A percentile compares a stretch with the other conserved stretches of the same genome.
These are phyloP conservation scores for Melipona quadrifasciata DNA, from an alignment of 1,140 invertebrate genomes.

Conservation along the genomic window DNA sequence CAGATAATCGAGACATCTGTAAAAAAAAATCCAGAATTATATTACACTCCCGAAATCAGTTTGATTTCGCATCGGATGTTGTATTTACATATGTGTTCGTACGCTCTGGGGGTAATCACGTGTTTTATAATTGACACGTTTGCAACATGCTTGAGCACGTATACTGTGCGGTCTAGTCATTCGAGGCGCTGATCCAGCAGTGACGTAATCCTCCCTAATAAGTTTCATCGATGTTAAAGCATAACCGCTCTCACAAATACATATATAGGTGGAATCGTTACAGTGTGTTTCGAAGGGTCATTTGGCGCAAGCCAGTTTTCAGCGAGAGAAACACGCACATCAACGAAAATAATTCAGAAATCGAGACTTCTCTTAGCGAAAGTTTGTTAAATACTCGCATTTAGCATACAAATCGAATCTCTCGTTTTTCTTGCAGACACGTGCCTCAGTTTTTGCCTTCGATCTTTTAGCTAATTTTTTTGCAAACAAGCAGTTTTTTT, in stretches of 20 bases:
- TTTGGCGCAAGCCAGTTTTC: conserved; percentile 53
- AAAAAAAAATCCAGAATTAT: not conserved
- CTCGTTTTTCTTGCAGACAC: not conserved
- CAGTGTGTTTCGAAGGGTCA: conserved; percentile 22
- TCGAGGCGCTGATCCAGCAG: conserved; percentile 51
- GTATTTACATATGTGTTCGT: not conserved
- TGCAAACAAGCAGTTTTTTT: not conserved
- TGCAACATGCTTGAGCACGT: not conserved
- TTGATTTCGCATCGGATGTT: no score
- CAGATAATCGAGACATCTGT: not conserved
- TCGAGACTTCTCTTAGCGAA: not conserved
- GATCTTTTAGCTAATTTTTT: not conserved
- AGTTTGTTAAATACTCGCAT: not conserved
- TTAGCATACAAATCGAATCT: not conserved
- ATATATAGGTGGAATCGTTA: not conserved
- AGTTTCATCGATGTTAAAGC: conserved; percentile 45
- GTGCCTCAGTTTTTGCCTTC: not conserved
- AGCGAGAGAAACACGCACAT: conserved; percentile 34
- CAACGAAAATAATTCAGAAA: conserved; percentile 57
- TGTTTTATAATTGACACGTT: not conserved
- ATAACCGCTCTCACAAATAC: not conserved
- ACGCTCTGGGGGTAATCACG: not conserved
- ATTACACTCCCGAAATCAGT: not conserved
- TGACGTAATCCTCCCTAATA: conserved; percentile 68
- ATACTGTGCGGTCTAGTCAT: not conserved